phyloP scores from a whole-genome alignment of 2,888 invertebrate genomes.

The Dexiosoma caninum region DNA sequence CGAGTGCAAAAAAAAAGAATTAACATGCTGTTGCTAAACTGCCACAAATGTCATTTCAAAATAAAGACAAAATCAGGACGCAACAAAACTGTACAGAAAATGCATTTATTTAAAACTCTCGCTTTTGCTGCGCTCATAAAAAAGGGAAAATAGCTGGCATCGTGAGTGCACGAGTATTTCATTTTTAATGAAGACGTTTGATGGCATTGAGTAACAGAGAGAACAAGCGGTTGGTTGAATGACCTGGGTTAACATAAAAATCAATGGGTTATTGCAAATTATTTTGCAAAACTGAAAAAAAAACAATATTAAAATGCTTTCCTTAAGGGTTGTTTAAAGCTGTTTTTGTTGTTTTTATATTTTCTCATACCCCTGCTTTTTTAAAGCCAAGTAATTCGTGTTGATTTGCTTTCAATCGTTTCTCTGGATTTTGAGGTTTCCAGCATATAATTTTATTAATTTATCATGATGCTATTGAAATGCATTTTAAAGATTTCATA shows the following conservation, averaged over 20 bases:
- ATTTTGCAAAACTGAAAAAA: constrained; percentile 3
- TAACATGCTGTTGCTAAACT: constrained; percentile 23
- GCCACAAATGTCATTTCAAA: constrained; percentile 64
- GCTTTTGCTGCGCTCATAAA: constrained; percentile 24
- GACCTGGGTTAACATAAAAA: constrained; percentile 65
- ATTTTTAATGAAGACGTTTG: constrained; percentile 33
- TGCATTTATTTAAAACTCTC: constrained; percentile 34
- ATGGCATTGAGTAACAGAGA: constrained; percentile 35
- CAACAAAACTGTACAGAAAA: constrained; percentile 29
- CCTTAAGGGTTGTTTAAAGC: constrained; percentile 50
- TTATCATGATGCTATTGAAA: constrained; percentile 20
- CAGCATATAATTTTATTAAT: constrained; percentile 52
- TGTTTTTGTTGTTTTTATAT: not conserved
- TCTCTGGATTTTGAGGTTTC: constrained; percentile 44
- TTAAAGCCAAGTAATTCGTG: not conserved
- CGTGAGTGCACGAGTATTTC: not conserved
- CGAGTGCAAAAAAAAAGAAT: not conserved
- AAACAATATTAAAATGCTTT: not conserved
- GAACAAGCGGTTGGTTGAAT: constrained; percentile 63
- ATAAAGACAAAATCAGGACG: constrained; percentile 30
- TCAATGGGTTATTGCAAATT: constrained; percentile 61
- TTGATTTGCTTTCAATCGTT: constrained; percentile 46
- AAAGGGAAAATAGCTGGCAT: constrained; percentile 55
- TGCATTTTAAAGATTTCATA: constrained; percentile 19
- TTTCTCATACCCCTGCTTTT: not conserved